Evolutionary conservation across 2,113 vertebrate species (phyloP).

Genomic region (Gymnogyps californianus): DNA sequence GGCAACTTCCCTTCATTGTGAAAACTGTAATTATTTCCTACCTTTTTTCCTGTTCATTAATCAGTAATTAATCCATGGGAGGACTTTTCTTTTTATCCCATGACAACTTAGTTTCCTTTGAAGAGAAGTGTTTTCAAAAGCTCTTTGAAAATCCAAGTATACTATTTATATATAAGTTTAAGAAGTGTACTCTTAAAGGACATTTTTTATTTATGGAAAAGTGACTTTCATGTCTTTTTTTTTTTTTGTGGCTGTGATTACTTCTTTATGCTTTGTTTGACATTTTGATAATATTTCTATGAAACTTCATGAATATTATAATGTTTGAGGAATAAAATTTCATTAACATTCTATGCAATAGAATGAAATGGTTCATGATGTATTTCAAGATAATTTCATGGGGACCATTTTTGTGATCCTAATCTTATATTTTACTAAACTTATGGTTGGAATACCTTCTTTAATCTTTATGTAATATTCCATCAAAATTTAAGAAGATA

Average conservation of each 20-base stretch:
- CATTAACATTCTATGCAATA: slow-evolving; percentile 10
- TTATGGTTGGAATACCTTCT: neutral
- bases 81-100: neutral
- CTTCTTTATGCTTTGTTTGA: slow-evolving; percentile 35
- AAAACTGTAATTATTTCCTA: neutral
- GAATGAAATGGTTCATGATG: neutral
- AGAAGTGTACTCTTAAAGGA: neutral
- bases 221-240: neutral
- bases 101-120: neutral
- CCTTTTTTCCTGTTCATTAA: neutral
- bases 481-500: neutral
- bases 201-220: neutral
- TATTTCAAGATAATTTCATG: neutral
- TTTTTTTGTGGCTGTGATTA: neutral
- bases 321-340: neutral
- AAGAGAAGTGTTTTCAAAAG: neutral
- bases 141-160: slow-evolving; percentile 8
- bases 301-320: neutral
- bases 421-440: slow-evolving; percentile 14
- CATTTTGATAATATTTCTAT: slow-evolving; percentile 18
- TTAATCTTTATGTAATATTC: neutral
- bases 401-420: neutral
- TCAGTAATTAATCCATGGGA: neutral
- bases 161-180: neutral
- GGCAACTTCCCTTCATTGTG: neutral